phyloP scores from a whole-genome alignment of 92 coral and sea anemone species.

The Palythoa caribaeorum region DNA sequence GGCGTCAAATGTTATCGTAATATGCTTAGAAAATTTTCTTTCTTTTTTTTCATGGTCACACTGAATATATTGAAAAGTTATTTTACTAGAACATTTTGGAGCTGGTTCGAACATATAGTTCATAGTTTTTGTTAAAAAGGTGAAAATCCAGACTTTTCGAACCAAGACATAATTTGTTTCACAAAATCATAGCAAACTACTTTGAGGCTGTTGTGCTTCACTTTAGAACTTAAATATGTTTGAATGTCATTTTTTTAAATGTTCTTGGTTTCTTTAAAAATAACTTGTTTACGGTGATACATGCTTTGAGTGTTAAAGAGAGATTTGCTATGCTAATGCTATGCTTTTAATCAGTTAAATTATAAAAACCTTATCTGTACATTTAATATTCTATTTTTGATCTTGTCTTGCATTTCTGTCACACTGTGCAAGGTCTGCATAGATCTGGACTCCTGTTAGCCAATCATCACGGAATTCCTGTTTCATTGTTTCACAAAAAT shows the following conservation, averaged over 20 bases:
- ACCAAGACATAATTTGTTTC: neutral
- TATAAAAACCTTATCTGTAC: neutral
- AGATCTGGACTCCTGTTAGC: constrained; percentile 51
- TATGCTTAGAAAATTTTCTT: too few relatives aligned
- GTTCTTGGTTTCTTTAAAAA: neutral
- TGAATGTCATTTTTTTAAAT: neutral
- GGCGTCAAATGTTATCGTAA: neutral
- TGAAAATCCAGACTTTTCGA: too few relatives aligned
- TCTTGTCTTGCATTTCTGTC: constrained; percentile 57
- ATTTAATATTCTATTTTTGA: neutral
- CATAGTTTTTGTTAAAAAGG: neutral
- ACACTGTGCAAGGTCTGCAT: constrained; percentile 34
- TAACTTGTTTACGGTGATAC: neutral
- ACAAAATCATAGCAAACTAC: neutral
- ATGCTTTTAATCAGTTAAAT: neutral
- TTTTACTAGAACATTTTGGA: neutral
- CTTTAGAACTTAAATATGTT: neutral
- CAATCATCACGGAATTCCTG: constrained; percentile 59
- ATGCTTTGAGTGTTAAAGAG: neutral
- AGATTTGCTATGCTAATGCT: too few relatives aligned
- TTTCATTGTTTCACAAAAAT: constrained; percentile 53
- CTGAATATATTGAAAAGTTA: too few relatives aligned
- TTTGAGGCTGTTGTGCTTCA: neutral
- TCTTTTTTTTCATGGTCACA: neutral
- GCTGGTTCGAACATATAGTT: neutral